These are phyloP conservation scores for Cloeon dipterum DNA, from an alignment of 2,888 invertebrate genomes.

Conservation along the genomic window DNA sequence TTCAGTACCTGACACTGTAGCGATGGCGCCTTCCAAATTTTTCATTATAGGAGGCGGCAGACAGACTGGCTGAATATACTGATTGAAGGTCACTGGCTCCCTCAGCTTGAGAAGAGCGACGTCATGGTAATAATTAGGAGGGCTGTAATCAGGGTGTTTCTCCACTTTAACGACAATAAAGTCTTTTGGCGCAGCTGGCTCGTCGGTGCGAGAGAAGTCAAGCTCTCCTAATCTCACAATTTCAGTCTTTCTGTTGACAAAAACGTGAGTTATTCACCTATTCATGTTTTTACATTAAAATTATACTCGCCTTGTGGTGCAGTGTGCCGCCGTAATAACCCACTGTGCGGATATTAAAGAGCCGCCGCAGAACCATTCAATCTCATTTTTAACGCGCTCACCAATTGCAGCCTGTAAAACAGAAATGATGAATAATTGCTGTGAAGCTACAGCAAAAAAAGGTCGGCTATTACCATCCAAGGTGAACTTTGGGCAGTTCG, in stretches of 20 bases:
- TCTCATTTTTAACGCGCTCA: slow-evolving; percentile 4
- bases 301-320: slow-evolving; percentile 6
- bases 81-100: slow-evolving; percentile 53
- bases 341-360: slow-evolving; percentile 8
- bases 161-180: slow-evolving; percentile 6
- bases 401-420: slow-evolving; percentile 9
- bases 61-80: slow-evolving; percentile 53
- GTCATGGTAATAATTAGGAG: slow-evolving; percentile 9
- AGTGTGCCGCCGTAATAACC: slow-evolving; percentile 12
- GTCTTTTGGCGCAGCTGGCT: slow-evolving; percentile 8
- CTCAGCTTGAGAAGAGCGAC: slow-evolving; percentile 24
- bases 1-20: background rate
- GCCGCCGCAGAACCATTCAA: slow-evolving; percentile 11
- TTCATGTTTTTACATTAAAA: no score
- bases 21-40: background rate
- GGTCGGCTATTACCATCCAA: slow-evolving; percentile 9
- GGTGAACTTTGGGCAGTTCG: slow-evolving; percentile 9
- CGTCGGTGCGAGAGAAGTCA: slow-evolving; percentile 8
- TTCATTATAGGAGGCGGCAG: slow-evolving; percentile 25
- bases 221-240: slow-evolving; percentile 10
- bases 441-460: background rate
- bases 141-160: slow-evolving; percentile 9
- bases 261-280: no score
- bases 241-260: slow-evolving; percentile 9
- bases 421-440: no score